phyloP scores from a whole-genome alignment of 64 coral and sea anemone genomes.

The Porites lutea region DNA sequence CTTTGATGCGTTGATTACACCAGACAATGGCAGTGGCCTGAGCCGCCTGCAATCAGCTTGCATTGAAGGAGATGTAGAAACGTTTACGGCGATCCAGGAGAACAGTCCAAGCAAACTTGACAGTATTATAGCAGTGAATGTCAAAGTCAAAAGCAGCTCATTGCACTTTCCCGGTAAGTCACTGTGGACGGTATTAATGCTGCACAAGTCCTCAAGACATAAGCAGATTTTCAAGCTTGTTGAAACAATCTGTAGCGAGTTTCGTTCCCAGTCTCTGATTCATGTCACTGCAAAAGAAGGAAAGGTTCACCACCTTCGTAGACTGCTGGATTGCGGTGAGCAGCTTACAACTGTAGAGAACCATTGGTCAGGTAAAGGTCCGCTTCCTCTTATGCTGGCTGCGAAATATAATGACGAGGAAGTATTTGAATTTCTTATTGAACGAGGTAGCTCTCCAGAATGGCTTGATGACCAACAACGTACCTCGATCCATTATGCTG shows the following conservation, averaged over 20 bases:
- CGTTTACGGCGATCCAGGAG: conserved; percentile 25
- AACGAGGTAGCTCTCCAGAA: background rate
- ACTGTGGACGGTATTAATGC: background rate
- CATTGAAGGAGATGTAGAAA: conserved; percentile 66
- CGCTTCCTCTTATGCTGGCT: conserved; percentile 64
- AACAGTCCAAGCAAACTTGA: conserved; percentile 61
- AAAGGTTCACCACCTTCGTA: conserved; percentile 26
- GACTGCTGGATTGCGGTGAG: conserved; percentile 31
- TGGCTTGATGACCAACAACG: background rate
- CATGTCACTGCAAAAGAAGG: conserved; percentile 43
- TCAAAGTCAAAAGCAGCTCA: background rate
- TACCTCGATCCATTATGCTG: background rate
- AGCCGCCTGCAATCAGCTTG: conserved; percentile 75
- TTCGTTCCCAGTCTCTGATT: conserved; percentile 7
- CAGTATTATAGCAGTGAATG: conserved; percentile 67
- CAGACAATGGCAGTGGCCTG: background rate
- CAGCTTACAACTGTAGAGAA: background rate
- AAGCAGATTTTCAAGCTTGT: conserved; percentile 14
- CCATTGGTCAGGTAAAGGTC: background rate
- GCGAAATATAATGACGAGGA: conserved; percentile 35
- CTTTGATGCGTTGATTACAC: conserved; percentile 10
- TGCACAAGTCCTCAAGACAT: conserved; percentile 17
- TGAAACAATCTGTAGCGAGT: background rate
- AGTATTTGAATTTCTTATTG: too few species aligned
- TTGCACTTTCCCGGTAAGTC: background rate